These are phyloP conservation scores for Diadophis punctatus DNA, from an alignment of 2,113 vertebrate genomes.

Conservation along the genomic window DNA sequence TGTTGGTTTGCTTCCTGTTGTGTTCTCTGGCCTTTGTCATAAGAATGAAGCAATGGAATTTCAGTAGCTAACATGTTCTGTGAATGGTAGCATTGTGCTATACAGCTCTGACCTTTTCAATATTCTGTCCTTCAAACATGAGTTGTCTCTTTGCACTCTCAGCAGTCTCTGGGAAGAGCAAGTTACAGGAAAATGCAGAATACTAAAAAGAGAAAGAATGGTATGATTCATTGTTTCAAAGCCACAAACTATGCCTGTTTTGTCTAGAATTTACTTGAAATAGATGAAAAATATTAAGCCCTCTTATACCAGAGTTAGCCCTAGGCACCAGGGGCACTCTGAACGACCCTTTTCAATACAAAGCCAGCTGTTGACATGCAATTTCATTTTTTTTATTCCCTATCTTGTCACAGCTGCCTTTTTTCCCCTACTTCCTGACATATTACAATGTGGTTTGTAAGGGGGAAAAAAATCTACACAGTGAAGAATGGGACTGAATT, in stretches of 20 bases:
- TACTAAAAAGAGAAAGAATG: constrained; percentile 13
- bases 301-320: not conserved
- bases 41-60: constrained; percentile 42
- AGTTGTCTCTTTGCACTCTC: constrained; percentile 33
- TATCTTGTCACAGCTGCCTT: not conserved
- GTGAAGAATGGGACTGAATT: not conserved
- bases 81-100: constrained; percentile 36
- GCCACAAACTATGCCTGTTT: not conserved
- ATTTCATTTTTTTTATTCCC: not conserved
- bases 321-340: not conserved
- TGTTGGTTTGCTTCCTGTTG: constrained; percentile 31
- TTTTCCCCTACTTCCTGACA: not conserved
- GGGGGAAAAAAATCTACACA: too few relatives aligned
- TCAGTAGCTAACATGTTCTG: not conserved
- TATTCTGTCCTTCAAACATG: constrained; percentile 36
- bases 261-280: not conserved
- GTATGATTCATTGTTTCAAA: not conserved
- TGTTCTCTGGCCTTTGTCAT: constrained; percentile 26
- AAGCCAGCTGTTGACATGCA: not conserved
- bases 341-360: not conserved
- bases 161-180: constrained; percentile 30
- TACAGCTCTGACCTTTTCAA: constrained; percentile 44
- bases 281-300: not conserved
- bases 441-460: not conserved
- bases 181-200: not conserved